Evolutionary conservation across 2,113 vertebrate genomes (phyloP), one percentile per base, ranked within the genome.

Genomic region (Tyto alba): DNA sequence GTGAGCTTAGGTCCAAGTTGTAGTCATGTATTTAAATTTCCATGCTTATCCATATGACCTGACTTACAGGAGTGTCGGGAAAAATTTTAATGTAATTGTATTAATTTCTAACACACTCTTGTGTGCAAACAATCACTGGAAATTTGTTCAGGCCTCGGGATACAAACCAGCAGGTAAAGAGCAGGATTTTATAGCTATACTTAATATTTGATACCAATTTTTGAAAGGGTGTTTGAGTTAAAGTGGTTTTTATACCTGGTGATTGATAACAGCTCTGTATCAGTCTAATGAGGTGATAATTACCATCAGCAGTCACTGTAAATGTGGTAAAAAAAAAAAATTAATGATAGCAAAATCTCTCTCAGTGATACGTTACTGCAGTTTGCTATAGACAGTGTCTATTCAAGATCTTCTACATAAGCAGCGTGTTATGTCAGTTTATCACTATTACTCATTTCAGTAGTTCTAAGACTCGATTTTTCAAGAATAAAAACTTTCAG

Each of bases 251-350:
- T 29, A 41, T 11, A 29, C 15, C 0, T 0, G 10, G 13, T 68
- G 67, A 47, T 23, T 78, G 34, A 34, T 45, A 53, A 69, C 40
- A 85, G 74, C 29, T 36, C 32, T 71, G 12, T 41, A 32, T 66
- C 75, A 40, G 29, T 14, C 16, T 78, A 34, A 59, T 81, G 68
- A 88, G 48, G 57, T 57, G 47, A 63, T 55, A 91, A 88, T 80
- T 78, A 7, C 30, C 47, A 43, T 66, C 56, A 73, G 50, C 40
- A 67, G 41, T 78, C 76, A 83, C 48, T 91, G 77, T 52, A 89
- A 88, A 94, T 88, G 90, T 86, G 93, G 13, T 68, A 79, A 96
- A 85, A 77, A 90, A 45, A 76, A 85, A 36, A 82, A 69, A 48
- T 20, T 66, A 91, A 34, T 8, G 17, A 59, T 38, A 88, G 73